Conservation (phyloP, 2,113 vertebrate species). For the Carassius gibelio region DNA sequence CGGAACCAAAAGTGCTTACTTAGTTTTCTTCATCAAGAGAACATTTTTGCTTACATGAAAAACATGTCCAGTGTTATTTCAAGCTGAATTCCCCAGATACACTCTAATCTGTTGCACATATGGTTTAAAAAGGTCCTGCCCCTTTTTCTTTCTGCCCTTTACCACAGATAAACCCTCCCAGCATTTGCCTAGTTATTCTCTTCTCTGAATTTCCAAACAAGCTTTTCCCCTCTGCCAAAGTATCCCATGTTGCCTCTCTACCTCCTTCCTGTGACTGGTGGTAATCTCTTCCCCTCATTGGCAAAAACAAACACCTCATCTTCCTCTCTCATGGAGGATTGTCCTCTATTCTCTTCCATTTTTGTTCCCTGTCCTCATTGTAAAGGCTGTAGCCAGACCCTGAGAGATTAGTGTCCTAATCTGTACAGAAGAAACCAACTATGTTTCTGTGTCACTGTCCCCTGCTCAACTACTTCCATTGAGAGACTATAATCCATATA, state of each 20-base stretch:
- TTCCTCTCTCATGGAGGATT: not conserved
- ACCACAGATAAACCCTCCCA: slow-evolving; percentile 13
- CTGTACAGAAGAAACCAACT: not conserved
- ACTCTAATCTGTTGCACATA: not conserved
- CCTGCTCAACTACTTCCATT: not conserved
- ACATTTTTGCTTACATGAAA: not conserved
- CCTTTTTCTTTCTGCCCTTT: slow-evolving; percentile 33
- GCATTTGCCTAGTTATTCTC: slow-evolving; percentile 57
- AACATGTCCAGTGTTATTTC: not conserved
- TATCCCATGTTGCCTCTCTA: not conserved
- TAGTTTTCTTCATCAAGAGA: not conserved
- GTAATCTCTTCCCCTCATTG: not conserved
- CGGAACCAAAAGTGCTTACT: not conserved
- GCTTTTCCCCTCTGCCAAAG: not conserved
- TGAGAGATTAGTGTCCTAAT: slow-evolving; percentile 7
- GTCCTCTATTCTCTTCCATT: not conserved
- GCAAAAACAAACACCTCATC: not conserved
- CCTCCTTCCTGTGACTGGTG: not conserved
- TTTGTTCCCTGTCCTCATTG: slow-evolving; percentile 10
- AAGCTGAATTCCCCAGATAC: not conserved
- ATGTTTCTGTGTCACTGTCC: not conserved
- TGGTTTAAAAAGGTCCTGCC: not conserved
- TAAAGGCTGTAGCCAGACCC: slow-evolving; percentile 1
- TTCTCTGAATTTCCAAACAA: not conserved
- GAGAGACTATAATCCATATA: not conserved